Evolutionary conservation across 2,113 vertebrate genomes (phyloP), one percentile per base, ranked within the genome.

Genomic region (Catharus bicknelli): DNA sequence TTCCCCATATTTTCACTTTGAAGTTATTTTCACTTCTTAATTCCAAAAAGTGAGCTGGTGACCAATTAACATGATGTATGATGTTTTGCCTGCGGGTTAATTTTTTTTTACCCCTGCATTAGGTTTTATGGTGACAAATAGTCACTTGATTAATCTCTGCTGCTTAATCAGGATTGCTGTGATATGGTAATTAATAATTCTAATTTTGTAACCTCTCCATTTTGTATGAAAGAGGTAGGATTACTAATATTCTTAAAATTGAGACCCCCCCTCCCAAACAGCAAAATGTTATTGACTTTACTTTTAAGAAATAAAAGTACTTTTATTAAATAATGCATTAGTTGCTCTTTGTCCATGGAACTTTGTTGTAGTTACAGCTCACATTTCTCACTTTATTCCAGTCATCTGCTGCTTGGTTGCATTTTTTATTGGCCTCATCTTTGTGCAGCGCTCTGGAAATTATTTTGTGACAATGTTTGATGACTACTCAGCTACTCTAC

Each of bases 401-500:
- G 99, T 99, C 92, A 96, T 98, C 48, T 99, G 98, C 96, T 99
- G 99, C 84, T 95, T 98, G 90, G 61, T 99, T 89, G 98, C 99
- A 58, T 99, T 99, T 97, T 97, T 95, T 95, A 98, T 99, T 79
- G 99, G 99, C 43, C 98, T 99, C 76, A 96, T 99, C 72, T 99
- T 99, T 84, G 99, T 99, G 62, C 99, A 99, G 86, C 98, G 98
- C 69, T 99, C 99, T 88, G 99, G 99, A 95, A 99, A 99, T 97
- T 99, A 99, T 97, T 99, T 98, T 73, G 99, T 99, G 93, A 97
- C 98, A 0, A 99, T 99, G 99, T 99, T 99, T 90, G 99, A 99
- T 93, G 99, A 99, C 96, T 99, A 99, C 96, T 99, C 99, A 38
- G 99, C 99, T 66, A 99, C 99, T 10, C 79, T 99, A 90, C 99